phyloP scores from a whole-genome alignment of 2,888 invertebrate species.

The Sesamia inferens region DNA sequence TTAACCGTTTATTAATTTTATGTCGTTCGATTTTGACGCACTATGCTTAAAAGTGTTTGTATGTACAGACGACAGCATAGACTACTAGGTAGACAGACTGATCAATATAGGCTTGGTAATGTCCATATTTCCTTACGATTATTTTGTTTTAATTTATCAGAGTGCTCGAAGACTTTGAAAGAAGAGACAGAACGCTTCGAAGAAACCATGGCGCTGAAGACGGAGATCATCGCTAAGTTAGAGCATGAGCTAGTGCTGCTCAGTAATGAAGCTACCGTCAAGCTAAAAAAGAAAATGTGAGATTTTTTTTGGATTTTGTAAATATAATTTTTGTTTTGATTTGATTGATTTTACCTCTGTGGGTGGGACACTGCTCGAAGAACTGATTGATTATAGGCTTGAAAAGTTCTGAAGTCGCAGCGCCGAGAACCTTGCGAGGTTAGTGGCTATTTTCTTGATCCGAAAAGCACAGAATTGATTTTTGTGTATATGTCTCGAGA shows the following conservation, averaged over 20 bases:
- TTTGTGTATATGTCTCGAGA: neutral
- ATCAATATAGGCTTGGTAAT: neutral
- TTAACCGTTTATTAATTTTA: too few relatives aligned
- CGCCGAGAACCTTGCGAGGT: too few relatives aligned
- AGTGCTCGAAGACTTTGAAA: conserved; percentile 69
- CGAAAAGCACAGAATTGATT: neutral
- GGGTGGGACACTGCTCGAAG: neutral
- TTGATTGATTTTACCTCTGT: neutral
- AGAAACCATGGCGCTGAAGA: conserved; percentile 72
- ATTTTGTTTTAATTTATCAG: conserved; percentile 59
- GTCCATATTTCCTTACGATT: neutral
- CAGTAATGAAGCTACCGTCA: conserved; percentile 66
- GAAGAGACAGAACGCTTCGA: conserved; percentile 77
- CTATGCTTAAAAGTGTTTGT: too few relatives aligned
- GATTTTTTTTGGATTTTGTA: conserved; percentile 20
- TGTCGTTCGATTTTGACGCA: too few relatives aligned
- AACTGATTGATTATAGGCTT: neutral
- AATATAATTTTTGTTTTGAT: too few relatives aligned
- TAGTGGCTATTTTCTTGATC: neutral
- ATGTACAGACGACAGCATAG: too few relatives aligned
- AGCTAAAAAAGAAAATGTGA: conserved; percentile 81
- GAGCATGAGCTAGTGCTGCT: conserved; percentile 70
- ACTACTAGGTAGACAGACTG: neutral
- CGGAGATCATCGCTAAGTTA: conserved; percentile 73
- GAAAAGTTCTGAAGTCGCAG: neutral